Percentiles rank a stretch among this genome's conserved stretches.
phyloP scores from a whole-genome alignment of 2,888 invertebrate species.

The Drosophila quasianomalipes region DNA sequence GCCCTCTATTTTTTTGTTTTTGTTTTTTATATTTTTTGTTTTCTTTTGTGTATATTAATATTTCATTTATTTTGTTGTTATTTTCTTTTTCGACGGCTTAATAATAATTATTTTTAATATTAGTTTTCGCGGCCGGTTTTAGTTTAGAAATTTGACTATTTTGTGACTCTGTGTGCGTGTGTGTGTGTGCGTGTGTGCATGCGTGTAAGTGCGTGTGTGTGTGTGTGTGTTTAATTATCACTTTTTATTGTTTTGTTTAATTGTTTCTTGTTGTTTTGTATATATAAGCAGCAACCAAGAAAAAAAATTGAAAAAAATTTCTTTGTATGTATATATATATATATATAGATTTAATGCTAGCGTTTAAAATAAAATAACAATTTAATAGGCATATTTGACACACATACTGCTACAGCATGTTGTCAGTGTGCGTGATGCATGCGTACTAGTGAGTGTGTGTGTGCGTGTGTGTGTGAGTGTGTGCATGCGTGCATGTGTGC shows the following conservation, averaged over 20 bases:
- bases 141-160: conserved; percentile 72
- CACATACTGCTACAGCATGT: conserved; percentile 63
- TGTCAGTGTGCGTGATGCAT: conserved; percentile 33
- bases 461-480: conserved; percentile 1
- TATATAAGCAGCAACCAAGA: conserved; percentile 46
- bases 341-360: conserved; percentile 54
- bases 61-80: conserved; percentile 22
- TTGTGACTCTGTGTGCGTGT: conserved; percentile 61
- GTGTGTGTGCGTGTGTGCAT: conserved; percentile 37
- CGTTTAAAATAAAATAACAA: conserved; percentile 78
- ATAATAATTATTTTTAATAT: conserved; percentile 36
- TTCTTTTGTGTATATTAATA: conserved; percentile 5
- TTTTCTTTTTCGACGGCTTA: conserved; percentile 48
- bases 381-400: conserved; percentile 68
- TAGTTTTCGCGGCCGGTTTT: conserved; percentile 58
- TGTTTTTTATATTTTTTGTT: not conserved
- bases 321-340: not conserved
- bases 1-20: conserved; percentile 19
- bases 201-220: conserved; percentile 23
- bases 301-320: conserved; percentile 36
- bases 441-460: conserved; percentile 22
- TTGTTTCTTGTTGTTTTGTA: conserved; percentile 39
- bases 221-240: conserved; percentile 61
- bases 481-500: conserved; percentile 9
- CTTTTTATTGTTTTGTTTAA: conserved; percentile 56